Conservation (phyloP, 2,888 invertebrate species). For the Tipula helvola region DNA sequence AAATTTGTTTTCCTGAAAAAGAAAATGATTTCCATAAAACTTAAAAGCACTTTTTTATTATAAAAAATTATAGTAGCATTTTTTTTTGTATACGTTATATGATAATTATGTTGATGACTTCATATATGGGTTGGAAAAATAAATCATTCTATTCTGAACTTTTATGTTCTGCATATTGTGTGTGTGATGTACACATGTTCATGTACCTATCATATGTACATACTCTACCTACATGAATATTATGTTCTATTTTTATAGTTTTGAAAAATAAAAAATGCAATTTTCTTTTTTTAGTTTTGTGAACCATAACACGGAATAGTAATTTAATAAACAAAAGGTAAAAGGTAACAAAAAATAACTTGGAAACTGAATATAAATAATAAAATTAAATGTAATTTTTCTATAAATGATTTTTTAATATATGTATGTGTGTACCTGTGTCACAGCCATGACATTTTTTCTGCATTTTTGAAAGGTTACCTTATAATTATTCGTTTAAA, state of each 20-base stretch:
- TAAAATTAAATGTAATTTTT: background rate
- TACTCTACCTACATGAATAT: background rate
- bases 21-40: constrained; percentile 4
- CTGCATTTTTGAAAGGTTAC: background rate
- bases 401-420: background rate
- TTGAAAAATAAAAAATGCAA: background rate
- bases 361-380: background rate
- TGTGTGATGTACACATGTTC: background rate
- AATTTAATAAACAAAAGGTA: background rate
- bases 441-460: background rate
- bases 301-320: background rate
- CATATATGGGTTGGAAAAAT: background rate
- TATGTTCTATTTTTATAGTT: background rate
- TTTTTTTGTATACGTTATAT: background rate
- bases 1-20: background rate
- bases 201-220: background rate
- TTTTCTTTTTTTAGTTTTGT: background rate
- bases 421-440: background rate
- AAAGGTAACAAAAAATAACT: background rate
- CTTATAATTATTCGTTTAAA: background rate
- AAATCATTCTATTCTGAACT: background rate
- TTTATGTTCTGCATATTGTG: background rate
- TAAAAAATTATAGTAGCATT: background rate
- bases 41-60: background rate
- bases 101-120: background rate